These are phyloP conservation scores for Glareola pratincola DNA, from an alignment of 2,113 vertebrate species.

Conservation along the genomic window DNA sequence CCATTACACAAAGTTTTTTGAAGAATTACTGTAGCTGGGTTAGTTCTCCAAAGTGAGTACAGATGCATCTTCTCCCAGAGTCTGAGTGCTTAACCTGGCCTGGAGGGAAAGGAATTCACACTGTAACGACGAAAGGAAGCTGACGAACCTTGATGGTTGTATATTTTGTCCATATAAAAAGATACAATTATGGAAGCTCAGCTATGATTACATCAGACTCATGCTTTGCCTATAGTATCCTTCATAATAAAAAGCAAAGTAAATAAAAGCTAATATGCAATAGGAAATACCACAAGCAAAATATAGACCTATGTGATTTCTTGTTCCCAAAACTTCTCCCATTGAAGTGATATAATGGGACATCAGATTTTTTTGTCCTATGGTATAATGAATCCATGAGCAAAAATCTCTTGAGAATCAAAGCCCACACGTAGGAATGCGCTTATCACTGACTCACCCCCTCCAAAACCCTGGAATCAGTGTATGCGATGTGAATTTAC, in stretches of 20 bases:
- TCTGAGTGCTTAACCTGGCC: neutral
- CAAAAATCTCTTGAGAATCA: neutral
- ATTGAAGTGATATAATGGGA: neutral
- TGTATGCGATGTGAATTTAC: neutral
- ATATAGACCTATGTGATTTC: neutral
- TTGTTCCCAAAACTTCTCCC: neutral
- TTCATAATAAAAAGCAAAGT: neutral
- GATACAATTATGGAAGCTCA: neutral
- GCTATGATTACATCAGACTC: neutral
- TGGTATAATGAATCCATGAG: neutral
- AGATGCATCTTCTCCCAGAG: neutral
- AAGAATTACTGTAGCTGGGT: neutral
- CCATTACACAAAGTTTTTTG: neutral
- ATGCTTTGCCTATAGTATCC: neutral
- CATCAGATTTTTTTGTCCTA: accelerated
- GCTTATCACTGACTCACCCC: neutral
- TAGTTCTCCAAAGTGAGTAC: neutral
- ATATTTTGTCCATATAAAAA: neutral
- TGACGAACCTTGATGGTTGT: neutral
- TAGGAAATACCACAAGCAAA: neutral
- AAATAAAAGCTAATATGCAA: neutral
- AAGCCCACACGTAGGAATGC: neutral
- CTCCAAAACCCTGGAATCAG: neutral
- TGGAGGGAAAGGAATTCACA: neutral
- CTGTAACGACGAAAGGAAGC: neutral